phyloP scores from a whole-genome alignment of 2,888 invertebrate species.

The Amphipyra berbera region DNA sequence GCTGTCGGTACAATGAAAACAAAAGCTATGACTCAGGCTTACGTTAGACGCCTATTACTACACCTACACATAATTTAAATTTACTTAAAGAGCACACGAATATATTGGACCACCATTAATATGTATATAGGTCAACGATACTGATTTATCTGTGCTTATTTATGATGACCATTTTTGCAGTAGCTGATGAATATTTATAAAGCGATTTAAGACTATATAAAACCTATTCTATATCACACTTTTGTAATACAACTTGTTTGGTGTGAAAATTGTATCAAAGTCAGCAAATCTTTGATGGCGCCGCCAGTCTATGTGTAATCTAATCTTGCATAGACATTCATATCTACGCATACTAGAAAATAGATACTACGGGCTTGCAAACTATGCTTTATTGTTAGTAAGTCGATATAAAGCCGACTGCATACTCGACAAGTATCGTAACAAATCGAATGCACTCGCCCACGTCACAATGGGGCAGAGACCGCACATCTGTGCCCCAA shows the following conservation, averaged over 20 bases:
- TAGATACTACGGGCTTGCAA: constrained; percentile 31
- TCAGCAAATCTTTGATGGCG: constrained; percentile 54
- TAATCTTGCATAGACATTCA: constrained; percentile 36
- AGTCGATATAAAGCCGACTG: constrained; percentile 37
- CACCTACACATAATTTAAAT: constrained; percentile 45
- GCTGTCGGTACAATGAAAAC: constrained; percentile 24
- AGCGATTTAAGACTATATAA: constrained; percentile 29
- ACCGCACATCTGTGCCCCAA: constrained; percentile 81
- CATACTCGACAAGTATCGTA: constrained; percentile 48
- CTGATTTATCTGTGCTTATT: constrained; percentile 27
- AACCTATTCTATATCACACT: constrained; percentile 34
- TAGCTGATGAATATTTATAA: constrained; percentile 38
- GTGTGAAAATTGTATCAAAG: constrained; percentile 31
- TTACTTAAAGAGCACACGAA: constrained; percentile 30
- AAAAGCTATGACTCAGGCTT: constrained; percentile 46
- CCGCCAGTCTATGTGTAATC: constrained; percentile 48
- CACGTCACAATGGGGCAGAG: constrained; percentile 64
- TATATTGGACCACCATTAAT: constrained; percentile 33
- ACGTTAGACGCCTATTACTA: constrained; percentile 40
- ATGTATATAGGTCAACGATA: constrained; percentile 47
- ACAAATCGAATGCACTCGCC: constrained; percentile 64
- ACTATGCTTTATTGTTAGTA: constrained; percentile 42
- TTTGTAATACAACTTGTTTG: constrained; percentile 14
- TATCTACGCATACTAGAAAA: constrained; percentile 35
- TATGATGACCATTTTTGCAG: constrained; percentile 24